Percentiles rank a stretch among this genome's conserved stretches.
phyloP scores from a whole-genome alignment of 2,113 vertebrate genomes.

The Neotragus pygmaeus region DNA sequence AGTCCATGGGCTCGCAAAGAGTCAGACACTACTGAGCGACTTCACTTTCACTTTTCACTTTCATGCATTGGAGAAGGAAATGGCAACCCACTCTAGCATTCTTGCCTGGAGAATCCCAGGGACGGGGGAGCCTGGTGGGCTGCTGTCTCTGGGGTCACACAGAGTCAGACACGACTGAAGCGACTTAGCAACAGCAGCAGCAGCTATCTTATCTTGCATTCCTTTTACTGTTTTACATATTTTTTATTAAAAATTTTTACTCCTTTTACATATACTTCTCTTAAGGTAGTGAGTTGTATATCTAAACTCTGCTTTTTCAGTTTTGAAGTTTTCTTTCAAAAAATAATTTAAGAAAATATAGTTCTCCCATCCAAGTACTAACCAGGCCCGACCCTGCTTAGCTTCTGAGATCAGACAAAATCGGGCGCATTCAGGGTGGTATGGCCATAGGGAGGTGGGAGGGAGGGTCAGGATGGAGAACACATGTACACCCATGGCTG shows the following conservation, averaged over 20 bases:
- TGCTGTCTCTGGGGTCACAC: too few relatives aligned
- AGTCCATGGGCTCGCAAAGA: too few relatives aligned
- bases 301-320: background rate
- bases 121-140: too few relatives aligned
- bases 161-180: too few relatives aligned
- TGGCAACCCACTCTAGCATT: too few relatives aligned
- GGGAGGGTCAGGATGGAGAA: background rate
- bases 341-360: background rate
- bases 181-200: too few relatives aligned
- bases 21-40: too few relatives aligned
- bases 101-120: too few relatives aligned
- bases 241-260: background rate
- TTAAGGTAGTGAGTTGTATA: background rate
- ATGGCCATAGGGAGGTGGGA: background rate
- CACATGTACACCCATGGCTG: background rate
- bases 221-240: background rate
- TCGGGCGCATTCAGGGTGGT: accelerated
- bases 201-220: background rate
- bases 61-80: too few relatives aligned
- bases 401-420: background rate
- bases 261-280: background rate
- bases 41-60: too few relatives aligned
- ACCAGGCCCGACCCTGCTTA: background rate
- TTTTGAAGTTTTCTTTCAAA: conserved; percentile 8
- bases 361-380: background rate